These are phyloP conservation scores for Labia minor DNA, from an alignment of 2,888 invertebrate genomes.

Conservation along the genomic window DNA sequence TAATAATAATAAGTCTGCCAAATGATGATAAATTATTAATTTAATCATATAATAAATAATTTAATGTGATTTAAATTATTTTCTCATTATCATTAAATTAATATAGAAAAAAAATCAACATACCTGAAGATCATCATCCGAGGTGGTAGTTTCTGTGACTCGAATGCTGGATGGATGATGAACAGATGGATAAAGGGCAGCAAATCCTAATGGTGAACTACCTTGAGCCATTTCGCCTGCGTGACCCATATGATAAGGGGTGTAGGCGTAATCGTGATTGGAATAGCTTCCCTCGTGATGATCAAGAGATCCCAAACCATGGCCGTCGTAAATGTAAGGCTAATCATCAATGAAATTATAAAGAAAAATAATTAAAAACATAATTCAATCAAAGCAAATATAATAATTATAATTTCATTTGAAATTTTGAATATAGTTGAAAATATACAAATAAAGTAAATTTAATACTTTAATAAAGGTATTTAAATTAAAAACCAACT, in stretches of 20 bases:
- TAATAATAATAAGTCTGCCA: too few relatives aligned
- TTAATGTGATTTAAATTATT: too few relatives aligned
- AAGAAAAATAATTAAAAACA: too few relatives aligned
- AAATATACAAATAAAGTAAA: too few relatives aligned
- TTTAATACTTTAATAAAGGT: too few relatives aligned
- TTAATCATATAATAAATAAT: too few relatives aligned
- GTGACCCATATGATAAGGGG: not conserved
- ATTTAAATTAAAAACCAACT: too few relatives aligned
- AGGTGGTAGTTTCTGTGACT: not conserved
- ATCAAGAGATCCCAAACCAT: not conserved
- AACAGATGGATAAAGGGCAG: not conserved
- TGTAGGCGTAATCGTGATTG: not conserved
- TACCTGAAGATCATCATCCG: not conserved
- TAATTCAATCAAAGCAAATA: too few relatives aligned
- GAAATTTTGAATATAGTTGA: too few relatives aligned
- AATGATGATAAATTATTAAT: too few relatives aligned
- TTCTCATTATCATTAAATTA: too few relatives aligned
- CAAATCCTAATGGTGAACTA: not conserved
- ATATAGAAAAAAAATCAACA: slow-evolving; percentile 2
- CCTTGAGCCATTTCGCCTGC: slow-evolving; percentile 3
- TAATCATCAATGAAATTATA: not conserved
- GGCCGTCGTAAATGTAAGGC: not conserved
- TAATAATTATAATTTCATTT: too few relatives aligned
- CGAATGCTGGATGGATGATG: not conserved
- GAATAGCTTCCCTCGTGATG: not conserved